Evolutionary conservation across 2,888 invertebrate genomes (phyloP).

Genomic region (Noctua fimbriata): DNA sequence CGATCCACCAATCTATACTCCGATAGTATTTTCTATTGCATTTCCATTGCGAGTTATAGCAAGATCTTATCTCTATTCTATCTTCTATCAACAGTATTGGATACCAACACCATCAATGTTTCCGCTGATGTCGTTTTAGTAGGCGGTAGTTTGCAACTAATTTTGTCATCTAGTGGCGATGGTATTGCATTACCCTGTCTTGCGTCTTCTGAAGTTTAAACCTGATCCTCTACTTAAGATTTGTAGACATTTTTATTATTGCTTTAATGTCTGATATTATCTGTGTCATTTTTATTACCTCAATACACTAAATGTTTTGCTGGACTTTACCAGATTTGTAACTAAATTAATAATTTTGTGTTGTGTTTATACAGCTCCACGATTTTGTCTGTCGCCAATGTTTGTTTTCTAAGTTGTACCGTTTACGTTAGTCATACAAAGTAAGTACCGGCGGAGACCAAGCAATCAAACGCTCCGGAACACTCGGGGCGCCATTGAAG

Average conservation of each 20-base stretch:
- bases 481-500: conserved; percentile 60
- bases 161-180: conserved; percentile 48
- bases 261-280: conserved; percentile 33
- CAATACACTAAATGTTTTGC: conserved; percentile 21
- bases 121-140: not conserved
- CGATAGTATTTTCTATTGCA: conserved; percentile 49
- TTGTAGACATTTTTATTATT: conserved; percentile 37
- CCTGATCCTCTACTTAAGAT: conserved; percentile 33
- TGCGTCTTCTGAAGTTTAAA: conserved; percentile 37
- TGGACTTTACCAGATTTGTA: not conserved
- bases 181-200: conserved; percentile 55
- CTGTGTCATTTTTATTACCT: conserved; percentile 9
- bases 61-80: not conserved
- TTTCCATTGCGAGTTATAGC: conserved; percentile 36
- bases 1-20: conserved; percentile 62
- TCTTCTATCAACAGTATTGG: conserved; percentile 24
- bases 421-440: conserved; percentile 38
- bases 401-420: conserved; percentile 25
- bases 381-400: not conserved
- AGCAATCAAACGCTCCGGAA: conserved; percentile 64
- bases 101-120: conserved; percentile 13
- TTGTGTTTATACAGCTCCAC: not conserved
- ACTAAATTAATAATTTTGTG: not conserved
- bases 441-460: conserved; percentile 57
- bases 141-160: conserved; percentile 45